A percentile compares a stretch with the other conserved stretches of the same genome.
These are phyloP conservation scores for Rhizomys pruinosus DNA, from an alignment of 2,113 vertebrate genomes.

Conservation along the genomic window DNA sequence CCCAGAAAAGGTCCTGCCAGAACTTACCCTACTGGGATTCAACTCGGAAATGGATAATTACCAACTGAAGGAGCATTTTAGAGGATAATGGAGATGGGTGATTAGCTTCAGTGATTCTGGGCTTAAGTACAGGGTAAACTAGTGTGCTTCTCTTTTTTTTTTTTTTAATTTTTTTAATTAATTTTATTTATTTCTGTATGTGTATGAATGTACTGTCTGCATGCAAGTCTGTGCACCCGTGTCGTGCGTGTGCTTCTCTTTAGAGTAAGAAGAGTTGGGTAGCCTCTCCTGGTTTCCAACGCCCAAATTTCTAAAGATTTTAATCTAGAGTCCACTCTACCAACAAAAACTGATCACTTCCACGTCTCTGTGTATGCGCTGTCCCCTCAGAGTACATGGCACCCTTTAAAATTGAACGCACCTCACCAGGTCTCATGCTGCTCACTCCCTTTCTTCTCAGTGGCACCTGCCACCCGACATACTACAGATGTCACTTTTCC, in stretches of 20 bases:
- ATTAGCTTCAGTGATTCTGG: background rate
- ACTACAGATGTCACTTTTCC: rapidly evolving
- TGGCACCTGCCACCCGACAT: background rate
- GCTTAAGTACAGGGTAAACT: background rate
- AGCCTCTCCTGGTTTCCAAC: background rate
- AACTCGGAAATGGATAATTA: conserved; percentile 67
- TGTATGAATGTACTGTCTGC: too few relatives aligned
- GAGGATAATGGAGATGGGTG: conserved; percentile 34
- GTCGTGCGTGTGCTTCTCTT: conserved; percentile 10
- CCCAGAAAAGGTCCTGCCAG: conserved; percentile 72
- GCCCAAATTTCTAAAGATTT: background rate
- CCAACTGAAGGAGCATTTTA: background rate
- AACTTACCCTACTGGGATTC: conserved; percentile 66
- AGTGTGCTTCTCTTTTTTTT: background rate
- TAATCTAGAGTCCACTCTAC: background rate
- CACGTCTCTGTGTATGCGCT: background rate
- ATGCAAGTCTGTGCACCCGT: too few relatives aligned
- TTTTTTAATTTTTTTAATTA: too few relatives aligned
- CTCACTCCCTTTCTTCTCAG: rapidly evolving
- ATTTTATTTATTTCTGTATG: too few relatives aligned
- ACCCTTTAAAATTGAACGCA: too few relatives aligned
- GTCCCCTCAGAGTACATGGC: background rate
- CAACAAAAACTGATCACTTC: background rate
- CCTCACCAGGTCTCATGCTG: too few relatives aligned
- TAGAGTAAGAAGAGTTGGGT: background rate